phyloP scores from a whole-genome alignment of 1,140 invertebrate species.

The Neelides sp. region DNA sequence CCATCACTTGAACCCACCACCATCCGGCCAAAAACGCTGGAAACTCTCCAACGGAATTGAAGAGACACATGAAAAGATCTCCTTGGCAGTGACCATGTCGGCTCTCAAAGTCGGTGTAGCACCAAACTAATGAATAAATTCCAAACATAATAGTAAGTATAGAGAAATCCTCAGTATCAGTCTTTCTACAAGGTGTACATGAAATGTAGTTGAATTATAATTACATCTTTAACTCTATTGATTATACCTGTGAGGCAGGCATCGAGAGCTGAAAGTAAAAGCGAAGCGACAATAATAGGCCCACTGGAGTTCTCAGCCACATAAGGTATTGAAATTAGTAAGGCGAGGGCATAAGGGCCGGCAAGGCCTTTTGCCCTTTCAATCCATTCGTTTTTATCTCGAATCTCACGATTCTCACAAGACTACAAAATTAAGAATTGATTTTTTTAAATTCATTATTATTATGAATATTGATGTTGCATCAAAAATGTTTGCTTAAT shows the following conservation, averaged over 20 bases:
- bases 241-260: constrained; percentile 24
- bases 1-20: constrained; percentile 18
- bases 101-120: constrained; percentile 29
- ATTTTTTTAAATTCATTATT: not conserved
- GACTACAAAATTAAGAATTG: not conserved
- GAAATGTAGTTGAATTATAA: not conserved
- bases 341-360: constrained; percentile 26
- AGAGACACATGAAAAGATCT: constrained; percentile 24
- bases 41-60: constrained; percentile 24
- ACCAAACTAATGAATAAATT: constrained; percentile 29
- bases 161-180: not conserved
- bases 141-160: constrained; percentile 1
- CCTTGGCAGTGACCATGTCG: constrained; percentile 27
- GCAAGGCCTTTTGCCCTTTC: constrained; percentile 25
- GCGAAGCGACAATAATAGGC: constrained; percentile 25
- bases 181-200: not conserved
- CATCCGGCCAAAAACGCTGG: constrained; percentile 27
- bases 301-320: constrained; percentile 26
- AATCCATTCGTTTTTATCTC: constrained; percentile 17
- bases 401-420: not conserved
- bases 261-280: constrained; percentile 25
- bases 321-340: constrained; percentile 27
- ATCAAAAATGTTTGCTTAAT: not conserved
- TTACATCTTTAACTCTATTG: not conserved
- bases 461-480: not conserved